Evolutionary conservation across 1,140 invertebrate species (phyloP).

Genomic region (Belonocnema kinseyi): DNA sequence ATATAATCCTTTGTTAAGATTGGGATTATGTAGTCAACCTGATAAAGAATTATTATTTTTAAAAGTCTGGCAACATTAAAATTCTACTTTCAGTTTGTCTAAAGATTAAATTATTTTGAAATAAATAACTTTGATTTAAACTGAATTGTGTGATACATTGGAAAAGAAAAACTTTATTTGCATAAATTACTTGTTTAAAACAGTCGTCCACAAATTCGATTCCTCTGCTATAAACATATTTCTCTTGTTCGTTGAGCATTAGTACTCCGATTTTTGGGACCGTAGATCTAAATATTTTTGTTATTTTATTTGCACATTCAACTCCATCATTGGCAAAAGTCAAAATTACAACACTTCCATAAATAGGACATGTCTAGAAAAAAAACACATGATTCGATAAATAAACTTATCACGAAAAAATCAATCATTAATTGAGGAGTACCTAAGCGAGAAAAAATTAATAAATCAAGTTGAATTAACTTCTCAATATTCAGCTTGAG

Average conservation of each 20-base stretch:
- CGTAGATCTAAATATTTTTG: slow-evolving; percentile 59
- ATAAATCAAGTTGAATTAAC: too few relatives aligned
- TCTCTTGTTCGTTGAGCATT: slow-evolving; percentile 65
- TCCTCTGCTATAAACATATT: slow-evolving; percentile 58
- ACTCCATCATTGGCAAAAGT: slow-evolving; percentile 62
- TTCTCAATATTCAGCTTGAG: too few relatives aligned
- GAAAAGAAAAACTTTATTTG: background rate
- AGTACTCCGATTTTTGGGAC: slow-evolving; percentile 64
- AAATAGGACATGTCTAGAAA: slow-evolving; percentile 39
- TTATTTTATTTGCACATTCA: slow-evolving; percentile 47
- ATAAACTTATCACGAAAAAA: too few relatives aligned
- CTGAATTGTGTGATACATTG: too few relatives aligned
- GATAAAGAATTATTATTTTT: slow-evolving; percentile 21
- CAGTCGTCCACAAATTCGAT: slow-evolving; percentile 67
- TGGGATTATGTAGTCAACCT: slow-evolving; percentile 66
- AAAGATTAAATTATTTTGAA: too few relatives aligned
- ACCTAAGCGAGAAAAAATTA: too few relatives aligned
- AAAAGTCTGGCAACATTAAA: background rate
- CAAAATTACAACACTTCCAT: slow-evolving; percentile 61
- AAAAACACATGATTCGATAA: slow-evolving; percentile 1
- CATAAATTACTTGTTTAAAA: slow-evolving; percentile 58
- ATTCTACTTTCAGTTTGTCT: background rate
- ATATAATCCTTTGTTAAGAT: slow-evolving; percentile 63
- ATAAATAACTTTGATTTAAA: too few relatives aligned
- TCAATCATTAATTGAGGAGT: too few relatives aligned